Percentiles rank a stretch among this genome's conserved stretches.
phyloP scores from a whole-genome alignment of 1,140 invertebrate genomes.

The Heliconius nattereri region DNA sequence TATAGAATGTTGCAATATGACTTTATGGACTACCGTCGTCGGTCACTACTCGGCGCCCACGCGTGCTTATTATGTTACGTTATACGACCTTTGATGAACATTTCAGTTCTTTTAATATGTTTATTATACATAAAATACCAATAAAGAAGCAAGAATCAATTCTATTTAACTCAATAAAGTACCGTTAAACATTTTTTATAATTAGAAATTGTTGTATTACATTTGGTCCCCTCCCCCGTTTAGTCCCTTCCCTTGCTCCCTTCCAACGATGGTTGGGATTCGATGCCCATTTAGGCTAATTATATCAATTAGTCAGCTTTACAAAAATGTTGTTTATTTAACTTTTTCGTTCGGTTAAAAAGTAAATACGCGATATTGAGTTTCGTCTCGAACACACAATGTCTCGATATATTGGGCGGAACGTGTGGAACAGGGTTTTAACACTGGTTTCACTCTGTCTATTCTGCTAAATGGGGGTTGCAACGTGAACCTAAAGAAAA shows the following conservation, averaged over 20 bases:
- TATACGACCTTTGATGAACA: constrained; percentile 2
- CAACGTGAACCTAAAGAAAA: not conserved
- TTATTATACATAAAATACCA: not conserved
- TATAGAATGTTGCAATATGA: constrained; percentile 16
- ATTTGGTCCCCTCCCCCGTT: too few species aligned
- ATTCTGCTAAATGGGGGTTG: too few species aligned
- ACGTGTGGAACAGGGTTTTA: not conserved
- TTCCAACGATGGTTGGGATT: too few species aligned
- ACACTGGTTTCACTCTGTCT: not conserved
- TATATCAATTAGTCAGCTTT: too few species aligned
- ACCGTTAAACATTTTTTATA: not conserved
- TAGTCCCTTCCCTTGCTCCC: too few species aligned
- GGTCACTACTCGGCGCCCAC: constrained; percentile 20
- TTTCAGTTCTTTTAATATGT: constrained; percentile 1
- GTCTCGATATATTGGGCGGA: not conserved
- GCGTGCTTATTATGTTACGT: constrained; percentile 7
- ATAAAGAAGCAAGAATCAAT: not conserved
- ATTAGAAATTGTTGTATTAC: not conserved
- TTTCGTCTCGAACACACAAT: not conserved
- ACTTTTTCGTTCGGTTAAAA: too few species aligned
- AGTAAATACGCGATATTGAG: too few species aligned
- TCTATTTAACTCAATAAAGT: not conserved
- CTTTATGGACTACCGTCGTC: constrained; percentile 16
- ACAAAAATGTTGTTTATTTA: too few species aligned
- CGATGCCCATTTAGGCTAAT: too few species aligned